These are phyloP conservation scores for Plodia interpunctella DNA, from an alignment of 1,140 invertebrate species.

Conservation along the genomic window DNA sequence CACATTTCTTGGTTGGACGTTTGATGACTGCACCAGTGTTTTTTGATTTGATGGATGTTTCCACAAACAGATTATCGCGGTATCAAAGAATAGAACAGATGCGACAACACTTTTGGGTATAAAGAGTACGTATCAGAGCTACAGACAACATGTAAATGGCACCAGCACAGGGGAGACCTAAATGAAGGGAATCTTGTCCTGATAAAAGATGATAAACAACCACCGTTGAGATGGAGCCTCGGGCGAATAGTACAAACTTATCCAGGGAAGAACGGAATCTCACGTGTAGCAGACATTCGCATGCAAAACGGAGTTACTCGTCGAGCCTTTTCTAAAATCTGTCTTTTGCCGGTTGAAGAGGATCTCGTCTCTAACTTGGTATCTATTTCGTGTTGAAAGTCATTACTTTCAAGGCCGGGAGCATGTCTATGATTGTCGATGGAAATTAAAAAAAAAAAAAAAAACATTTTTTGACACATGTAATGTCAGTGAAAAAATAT, in stretches of 20 bases:
- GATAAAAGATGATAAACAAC: neutral
- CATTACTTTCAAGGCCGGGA: too few species aligned
- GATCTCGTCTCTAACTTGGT: too few species aligned
- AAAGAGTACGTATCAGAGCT: conserved; percentile 2
- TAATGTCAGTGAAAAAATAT: too few species aligned
- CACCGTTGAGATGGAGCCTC: neutral
- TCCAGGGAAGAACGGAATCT: neutral
- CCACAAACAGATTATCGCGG: neutral
- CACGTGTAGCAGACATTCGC: neutral
- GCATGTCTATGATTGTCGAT: too few species aligned
- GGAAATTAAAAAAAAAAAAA: too few species aligned
- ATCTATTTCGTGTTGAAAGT: too few species aligned
- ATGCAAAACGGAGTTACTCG: neutral
- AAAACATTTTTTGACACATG: too few species aligned
- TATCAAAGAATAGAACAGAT: neutral
- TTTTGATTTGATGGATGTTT: neutral
- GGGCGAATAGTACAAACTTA: neutral
- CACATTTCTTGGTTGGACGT: neutral
- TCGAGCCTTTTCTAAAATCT: neutral
- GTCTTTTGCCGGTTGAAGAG: too few species aligned
- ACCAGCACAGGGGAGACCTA: neutral
- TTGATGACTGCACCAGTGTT: neutral
- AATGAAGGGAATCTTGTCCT: neutral
- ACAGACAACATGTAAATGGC: neutral
- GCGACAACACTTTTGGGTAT: neutral